These are phyloP conservation scores for Corythucha ciliata DNA, from an alignment of 2,888 invertebrate species.

Conservation along the genomic window DNA sequence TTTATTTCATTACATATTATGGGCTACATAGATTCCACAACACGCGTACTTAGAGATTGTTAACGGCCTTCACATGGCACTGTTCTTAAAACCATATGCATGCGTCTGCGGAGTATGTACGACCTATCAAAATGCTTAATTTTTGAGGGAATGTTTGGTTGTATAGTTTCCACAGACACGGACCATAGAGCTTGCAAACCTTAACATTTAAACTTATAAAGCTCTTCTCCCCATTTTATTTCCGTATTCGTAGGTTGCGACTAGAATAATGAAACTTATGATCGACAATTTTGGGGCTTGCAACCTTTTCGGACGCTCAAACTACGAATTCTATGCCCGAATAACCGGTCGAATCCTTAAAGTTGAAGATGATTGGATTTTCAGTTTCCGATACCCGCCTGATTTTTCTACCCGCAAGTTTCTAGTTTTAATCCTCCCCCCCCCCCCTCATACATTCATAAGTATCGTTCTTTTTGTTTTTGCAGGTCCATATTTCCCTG, in stretches of 20 bases:
- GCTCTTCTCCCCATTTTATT: not conserved
- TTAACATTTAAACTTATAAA: not conserved
- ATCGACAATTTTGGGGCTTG: constrained; percentile 95
- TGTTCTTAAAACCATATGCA: too few relatives aligned
- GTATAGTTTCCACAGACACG: too few relatives aligned
- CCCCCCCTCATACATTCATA: too few relatives aligned
- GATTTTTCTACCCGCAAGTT: constrained; percentile 48
- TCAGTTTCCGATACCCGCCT: constrained; percentile 86
- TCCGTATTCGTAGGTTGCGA: constrained; percentile 62
- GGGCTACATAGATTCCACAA: too few relatives aligned
- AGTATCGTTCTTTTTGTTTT: constrained; percentile 33
- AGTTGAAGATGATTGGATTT: constrained; percentile 92
- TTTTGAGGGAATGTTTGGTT: too few relatives aligned
- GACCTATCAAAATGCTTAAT: too few relatives aligned
- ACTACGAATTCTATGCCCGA: constrained; percentile 91
- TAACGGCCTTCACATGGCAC: too few relatives aligned
- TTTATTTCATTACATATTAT: too few relatives aligned
- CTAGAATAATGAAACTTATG: constrained; percentile 90
- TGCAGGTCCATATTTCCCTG: constrained; percentile 73
- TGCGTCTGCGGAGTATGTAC: too few relatives aligned
- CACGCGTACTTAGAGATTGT: too few relatives aligned
- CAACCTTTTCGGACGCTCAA: constrained; percentile 86
- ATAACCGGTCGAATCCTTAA: constrained; percentile 86
- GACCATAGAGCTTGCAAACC: too few relatives aligned
- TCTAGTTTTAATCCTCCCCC: too few relatives aligned